Evolutionary conservation across 2,888 invertebrate genomes (phyloP), one percentile per base, ranked within the genome.

Genomic region (Melieria picta): DNA sequence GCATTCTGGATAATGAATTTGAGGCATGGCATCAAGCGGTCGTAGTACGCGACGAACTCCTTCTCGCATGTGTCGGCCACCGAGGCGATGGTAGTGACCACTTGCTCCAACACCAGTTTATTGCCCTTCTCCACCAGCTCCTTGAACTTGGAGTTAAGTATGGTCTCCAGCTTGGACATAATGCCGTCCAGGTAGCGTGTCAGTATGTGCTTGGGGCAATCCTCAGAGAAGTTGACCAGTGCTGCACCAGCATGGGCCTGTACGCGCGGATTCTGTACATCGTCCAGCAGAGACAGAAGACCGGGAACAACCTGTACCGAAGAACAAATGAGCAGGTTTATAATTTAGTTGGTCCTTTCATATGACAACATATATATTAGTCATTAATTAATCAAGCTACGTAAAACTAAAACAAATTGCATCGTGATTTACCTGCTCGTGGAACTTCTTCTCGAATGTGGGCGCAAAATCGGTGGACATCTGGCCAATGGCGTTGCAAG

Each of bases 381-480:
- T 10, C 9, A 57, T 30, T 30, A n/a, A 57, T 57, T 57, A 30
- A 3, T 30, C 30, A 30, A 30, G 30, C 30, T 30, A 30, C 30
- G 61, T 43, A 10, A 7, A 42, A 11, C 45, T 4, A 43, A 43
- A 46, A 10, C n/a, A 13, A 10, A 16, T 9, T 7, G n/a, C 48
- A 13, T 63, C 4, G 7, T 9, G 4, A 60, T 74, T 72, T 9
- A 80, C 81, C 87, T 93, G 94, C 78, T 93, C 94, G 84, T 99
- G 99, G 88, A 97, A 99, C 87, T 98, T 98, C 89, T 98, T 99
- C 86, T 99, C 97, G 80, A 99, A 97, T 10, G 91, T 89, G 3
- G 98, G 98, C 4, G 97, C 97, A 88, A 99, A 99, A 88, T 99
- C 99, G 0, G 98, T 96, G 0, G 98, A 95, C 96, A 99, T 97